These are phyloP conservation scores for Unio delphinus DNA, from an alignment of 2,888 invertebrate genomes.

Conservation along the genomic window DNA sequence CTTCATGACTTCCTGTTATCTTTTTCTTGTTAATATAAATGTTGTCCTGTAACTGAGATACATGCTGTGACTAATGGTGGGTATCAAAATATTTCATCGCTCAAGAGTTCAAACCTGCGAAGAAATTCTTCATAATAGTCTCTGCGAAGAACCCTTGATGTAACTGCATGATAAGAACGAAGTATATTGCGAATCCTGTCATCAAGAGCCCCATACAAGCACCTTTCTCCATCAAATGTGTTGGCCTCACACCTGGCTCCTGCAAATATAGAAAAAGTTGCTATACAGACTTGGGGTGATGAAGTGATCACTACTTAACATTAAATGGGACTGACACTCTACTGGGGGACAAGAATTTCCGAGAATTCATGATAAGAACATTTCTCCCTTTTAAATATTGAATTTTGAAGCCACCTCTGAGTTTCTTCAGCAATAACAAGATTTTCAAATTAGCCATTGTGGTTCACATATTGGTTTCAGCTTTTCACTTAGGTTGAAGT, in stretches of 20 bases:
- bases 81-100: neutral
- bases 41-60: neutral
- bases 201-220: slow-evolving; percentile 74
- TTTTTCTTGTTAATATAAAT: neutral
- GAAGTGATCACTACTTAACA: too few relatives aligned
- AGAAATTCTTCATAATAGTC: slow-evolving; percentile 74
- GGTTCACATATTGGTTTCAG: too few relatives aligned
- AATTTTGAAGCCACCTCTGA: too few relatives aligned
- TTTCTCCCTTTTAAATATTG: too few relatives aligned
- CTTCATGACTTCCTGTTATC: too few relatives aligned
- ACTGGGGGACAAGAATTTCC: too few relatives aligned
- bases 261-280: slow-evolving; percentile 20
- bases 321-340: too few relatives aligned
- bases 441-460: too few relatives aligned
- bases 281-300: too few relatives aligned
- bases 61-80: neutral
- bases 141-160: slow-evolving; percentile 70
- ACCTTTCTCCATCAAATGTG: slow-evolving; percentile 75
- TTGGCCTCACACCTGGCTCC: slow-evolving; percentile 74
- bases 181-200: slow-evolving; percentile 72
- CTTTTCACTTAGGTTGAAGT: too few relatives aligned
- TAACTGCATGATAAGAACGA: slow-evolving; percentile 72
- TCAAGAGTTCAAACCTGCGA: slow-evolving; percentile 64
- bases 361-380: too few relatives aligned
- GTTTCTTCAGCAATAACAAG: too few relatives aligned